A percentile compares a stretch with the other conserved stretches of the same genome.
Evolutionary conservation across 2,797 vertebrate genomes (phyloP).

Genomic region (Coccyzus lansbergi): DNA sequence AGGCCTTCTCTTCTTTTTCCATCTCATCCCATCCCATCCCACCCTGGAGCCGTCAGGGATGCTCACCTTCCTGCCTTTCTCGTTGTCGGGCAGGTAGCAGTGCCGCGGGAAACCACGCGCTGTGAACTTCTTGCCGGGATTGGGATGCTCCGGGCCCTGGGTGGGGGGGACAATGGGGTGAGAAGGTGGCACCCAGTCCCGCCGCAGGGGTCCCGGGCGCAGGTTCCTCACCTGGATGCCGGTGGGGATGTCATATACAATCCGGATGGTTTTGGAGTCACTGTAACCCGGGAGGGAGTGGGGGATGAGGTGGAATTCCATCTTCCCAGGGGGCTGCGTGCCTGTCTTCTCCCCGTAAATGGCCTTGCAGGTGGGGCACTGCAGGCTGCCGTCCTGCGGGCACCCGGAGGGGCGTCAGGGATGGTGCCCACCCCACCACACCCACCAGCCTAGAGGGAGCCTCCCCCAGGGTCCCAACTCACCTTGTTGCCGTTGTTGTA

Average conservation of each 20-base stretch:
- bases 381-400: conserved; percentile 91
- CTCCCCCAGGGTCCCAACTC: neutral
- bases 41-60: fast-evolving
- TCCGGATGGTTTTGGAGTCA: conserved; percentile 92
- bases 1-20: no score
- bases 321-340: conserved; percentile 94
- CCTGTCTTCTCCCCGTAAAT: conserved; percentile 97
- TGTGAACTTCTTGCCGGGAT: conserved; percentile 93
- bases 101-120: conserved; percentile 95
- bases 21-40: no score
- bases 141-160: conserved; percentile 93
- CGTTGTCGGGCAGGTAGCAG: conserved; percentile 95
- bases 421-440: neutral
- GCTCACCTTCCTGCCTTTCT: conserved; percentile 93
- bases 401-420: fast-evolving
- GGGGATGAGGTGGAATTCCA: conserved; percentile 95
- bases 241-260: conserved; percentile 94
- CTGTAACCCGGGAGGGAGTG: conserved; percentile 91
- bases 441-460: fast-evolving
- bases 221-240: conserved; percentile 88
- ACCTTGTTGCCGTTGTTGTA: conserved; percentile 99
- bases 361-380: conserved; percentile 95
- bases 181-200: fast-evolving
- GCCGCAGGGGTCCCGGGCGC: fast-evolving
- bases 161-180: fast-evolving